Evolutionary conservation across 2,113 vertebrate species (phyloP), one percentile per base, ranked within the genome.

Genomic region (Catharus minimus): DNA sequence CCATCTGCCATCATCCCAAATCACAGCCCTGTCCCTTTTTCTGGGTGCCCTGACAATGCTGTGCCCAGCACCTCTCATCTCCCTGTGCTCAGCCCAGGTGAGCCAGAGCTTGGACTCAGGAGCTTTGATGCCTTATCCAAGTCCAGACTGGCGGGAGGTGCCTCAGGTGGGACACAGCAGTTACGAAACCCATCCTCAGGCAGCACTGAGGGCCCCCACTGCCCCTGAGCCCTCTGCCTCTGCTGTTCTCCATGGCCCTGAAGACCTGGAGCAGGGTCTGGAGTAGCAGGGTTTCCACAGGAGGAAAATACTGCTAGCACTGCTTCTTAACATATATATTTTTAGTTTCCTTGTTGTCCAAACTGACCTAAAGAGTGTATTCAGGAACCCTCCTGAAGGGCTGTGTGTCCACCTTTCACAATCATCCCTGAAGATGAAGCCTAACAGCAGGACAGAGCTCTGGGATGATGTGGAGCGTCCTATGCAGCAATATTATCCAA

Each of bases 181-280:
- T n/a, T 13, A 47, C 5, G 15, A 78, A 18, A 7, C 2, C 21
- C 12, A 32, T 11, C 46, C 52, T 44, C 24, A 62, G 24, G 43
- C 33, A 61, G 56, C 13, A 15, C 1, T 4, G 0, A 22, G 39
- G 19, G n/a, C 5, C n/a, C 68, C 14, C 0, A 1, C 19, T 44
- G 41, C 14, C 9, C 24, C 41, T 67, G 55, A 80, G 41, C 21
- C 15, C 26, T 67, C 64, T 44, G 62, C n/a, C 38, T 30, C 62
- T 73, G 85, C 47, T 69, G 10, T 2, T 41, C 46, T 65, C 49
- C 73, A 30, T 1, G 5, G 66, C 50, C 53, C 64, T 61, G 41
- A 57, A 61, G 43, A n/a, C 6, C 24, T 15, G 36, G 49, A 75
- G 18, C 1, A 1, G 41, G 10, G 7, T 32, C 49, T 76, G 55